Base-by-base conservation (phyloP, 1,140 invertebrate species). In the Episyrphus balteatus region DNA sequence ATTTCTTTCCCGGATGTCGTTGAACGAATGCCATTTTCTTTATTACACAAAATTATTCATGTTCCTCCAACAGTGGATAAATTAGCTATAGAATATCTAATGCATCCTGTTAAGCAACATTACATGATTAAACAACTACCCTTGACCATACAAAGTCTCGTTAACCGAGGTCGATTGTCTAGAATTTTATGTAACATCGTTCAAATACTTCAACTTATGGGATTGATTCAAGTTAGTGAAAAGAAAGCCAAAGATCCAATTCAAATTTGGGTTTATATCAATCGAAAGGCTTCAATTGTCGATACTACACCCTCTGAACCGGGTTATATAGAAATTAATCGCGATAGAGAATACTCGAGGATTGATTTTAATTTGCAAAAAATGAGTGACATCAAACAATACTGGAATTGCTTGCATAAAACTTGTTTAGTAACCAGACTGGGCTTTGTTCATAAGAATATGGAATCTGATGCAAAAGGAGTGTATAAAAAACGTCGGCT, bases 361-460 rank as follows among this genome's bases (percentile, higher is more conserved):
- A 61, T 72, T 0, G 59, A 57, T 0, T 87, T 80, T 55, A 48
- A 63, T 18, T 85, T 89, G 51, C 51, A 71, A 1, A 69, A 61
- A 3, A 56, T 74, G 2, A 56, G 74, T 9, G 73, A 78, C 50
- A 62, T 88, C 0, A 74, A 80, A 10, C 72, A 76, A n/a, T 88
- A 84, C 61, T 89, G 86, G 86, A 74, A 74, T 44, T 77, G 84
- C 39, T 68, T 88, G 61, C 79, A 80, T 73, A 74, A 73, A 26
- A 80, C 80, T 39, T 79, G 80, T 50, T 72, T 84, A 18, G 75
- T 79, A 48, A 86, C 84, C 0, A 75, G 73, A 34, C 59, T 86
- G 11, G 82, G 82, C 19, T 74, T 73, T 34, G 58, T 26, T 8
- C 21, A 26, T 26, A 26, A 26, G 21, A 26, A 26, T 8, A 26